A percentile compares a stretch with the other conserved stretches of the same genome.
These are phyloP conservation scores for Trachurus trachurus DNA, from an alignment of 2,797 vertebrate genomes.

Conservation along the genomic window DNA sequence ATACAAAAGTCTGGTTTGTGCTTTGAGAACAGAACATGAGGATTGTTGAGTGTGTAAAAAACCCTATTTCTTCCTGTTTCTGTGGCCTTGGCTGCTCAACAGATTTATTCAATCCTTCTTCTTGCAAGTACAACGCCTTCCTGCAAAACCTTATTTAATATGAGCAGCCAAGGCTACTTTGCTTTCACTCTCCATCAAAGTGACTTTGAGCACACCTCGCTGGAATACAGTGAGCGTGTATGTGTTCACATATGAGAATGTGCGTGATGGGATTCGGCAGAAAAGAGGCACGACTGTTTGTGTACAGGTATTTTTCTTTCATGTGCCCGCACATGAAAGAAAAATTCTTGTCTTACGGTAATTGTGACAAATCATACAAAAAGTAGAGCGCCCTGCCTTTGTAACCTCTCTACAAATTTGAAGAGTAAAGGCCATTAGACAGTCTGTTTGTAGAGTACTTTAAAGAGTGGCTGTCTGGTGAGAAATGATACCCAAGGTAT, in stretches of 20 bases:
- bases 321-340: constrained; percentile 28
- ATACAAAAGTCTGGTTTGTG: constrained; percentile 2
- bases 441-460: constrained; percentile 50
- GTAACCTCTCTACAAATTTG: constrained; percentile 18
- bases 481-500: constrained; percentile 31
- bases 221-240: constrained; percentile 23
- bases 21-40: constrained; percentile 1
- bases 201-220: constrained; percentile 55
- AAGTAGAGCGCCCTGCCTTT: constrained; percentile 17
- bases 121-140: constrained; percentile 32
- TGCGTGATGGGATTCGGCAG: neutral
- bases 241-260: neutral
- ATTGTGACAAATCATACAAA: constrained; percentile 27
- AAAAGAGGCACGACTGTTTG: constrained; percentile 10
- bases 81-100: constrained; percentile 41
- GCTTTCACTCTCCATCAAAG: constrained; percentile 73
- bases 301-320: constrained; percentile 39
- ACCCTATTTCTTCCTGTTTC: constrained; percentile 15
- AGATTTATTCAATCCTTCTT: constrained; percentile 44
- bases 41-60: constrained; percentile 11
- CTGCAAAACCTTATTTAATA: constrained; percentile 63
- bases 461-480: constrained; percentile 37
- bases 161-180: constrained; percentile 65
- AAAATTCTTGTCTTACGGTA: constrained; percentile 26
- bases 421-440: constrained; percentile 41